Evolutionary conservation across 2,113 vertebrate genomes (phyloP).

Genomic region (Sapajus apella): DNA sequence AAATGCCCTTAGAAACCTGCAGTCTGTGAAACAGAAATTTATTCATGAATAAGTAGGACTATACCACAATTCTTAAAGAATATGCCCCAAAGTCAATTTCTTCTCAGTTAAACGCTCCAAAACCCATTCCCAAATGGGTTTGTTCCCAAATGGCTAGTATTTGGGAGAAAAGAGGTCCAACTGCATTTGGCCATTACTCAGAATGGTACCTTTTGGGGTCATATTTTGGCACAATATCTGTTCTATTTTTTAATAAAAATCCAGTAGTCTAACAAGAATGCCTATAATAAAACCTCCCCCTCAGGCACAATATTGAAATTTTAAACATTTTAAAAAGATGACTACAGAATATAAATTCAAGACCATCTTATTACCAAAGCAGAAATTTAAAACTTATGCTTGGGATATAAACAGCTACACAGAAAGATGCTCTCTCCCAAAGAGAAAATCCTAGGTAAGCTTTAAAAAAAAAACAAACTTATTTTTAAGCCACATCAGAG

Average conservation of each 20-base stretch:
- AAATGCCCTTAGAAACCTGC: not conserved
- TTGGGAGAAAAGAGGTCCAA: not conserved
- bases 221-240: not conserved
- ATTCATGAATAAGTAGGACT: not conserved
- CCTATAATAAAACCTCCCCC: conserved; percentile 8
- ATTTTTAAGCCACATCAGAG: not conserved
- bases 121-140: not conserved
- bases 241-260: conserved; percentile 37
- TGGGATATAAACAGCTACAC: not conserved
- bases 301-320: not conserved
- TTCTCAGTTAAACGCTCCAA: conserved; percentile 16
- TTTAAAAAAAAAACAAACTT: not conserved
- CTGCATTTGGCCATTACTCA: not conserved
- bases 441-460: not conserved
- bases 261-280: conserved; percentile 5
- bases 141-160: not conserved
- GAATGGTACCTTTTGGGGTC: not conserved
- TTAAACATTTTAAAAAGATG: conserved; percentile 7
- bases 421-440: not conserved
- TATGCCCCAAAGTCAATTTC: not conserved
- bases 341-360: conserved; percentile 25
- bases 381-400: conserved; percentile 46
- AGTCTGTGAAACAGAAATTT: not conserved
- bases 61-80: not conserved
- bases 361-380: conserved; percentile 37